Evolutionary conservation across 1,140 invertebrate species (phyloP).

Genomic region (Platorchestia sp.): DNA sequence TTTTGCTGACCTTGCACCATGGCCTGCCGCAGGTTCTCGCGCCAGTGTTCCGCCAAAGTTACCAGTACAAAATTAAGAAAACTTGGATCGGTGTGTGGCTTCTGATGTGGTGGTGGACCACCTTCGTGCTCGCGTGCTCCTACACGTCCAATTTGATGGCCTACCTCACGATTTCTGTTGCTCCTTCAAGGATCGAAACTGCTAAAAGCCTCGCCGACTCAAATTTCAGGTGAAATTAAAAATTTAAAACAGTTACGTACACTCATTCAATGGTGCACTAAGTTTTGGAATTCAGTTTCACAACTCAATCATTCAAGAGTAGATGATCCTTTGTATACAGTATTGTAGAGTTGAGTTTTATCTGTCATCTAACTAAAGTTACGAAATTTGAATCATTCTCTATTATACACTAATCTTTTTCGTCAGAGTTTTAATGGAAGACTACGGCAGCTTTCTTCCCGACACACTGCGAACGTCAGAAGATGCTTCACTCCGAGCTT

Average conservation of each 20-base stretch:
- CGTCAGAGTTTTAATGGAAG: conserved; percentile 60
- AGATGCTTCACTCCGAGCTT: conserved; percentile 48
- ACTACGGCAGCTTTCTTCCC: conserved; percentile 62
- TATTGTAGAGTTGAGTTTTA: not conserved
- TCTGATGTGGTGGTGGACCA: conserved; percentile 57
- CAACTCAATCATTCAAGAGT: not conserved
- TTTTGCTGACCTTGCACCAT: not conserved
- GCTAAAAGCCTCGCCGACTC: conserved; percentile 55
- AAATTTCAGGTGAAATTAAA: conserved; percentile 49
- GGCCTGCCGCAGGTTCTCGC: conserved; percentile 61
- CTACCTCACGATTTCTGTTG: conserved; percentile 59
- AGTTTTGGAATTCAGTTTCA: not conserved
- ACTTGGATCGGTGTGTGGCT: conserved; percentile 57
- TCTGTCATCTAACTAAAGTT: not conserved
- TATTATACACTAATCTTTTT: not conserved
- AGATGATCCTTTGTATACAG: too few relatives aligned
- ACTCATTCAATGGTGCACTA: not conserved
- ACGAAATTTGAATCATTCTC: not conserved
- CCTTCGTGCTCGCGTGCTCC: conserved; percentile 56
- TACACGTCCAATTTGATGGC: conserved; percentile 60
- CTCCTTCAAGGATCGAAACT: conserved; percentile 60
- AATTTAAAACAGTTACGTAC: not conserved
- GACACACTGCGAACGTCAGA: conserved; percentile 57
- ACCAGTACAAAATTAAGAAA: not conserved
- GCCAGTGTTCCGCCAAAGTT: conserved; percentile 41